These are phyloP conservation scores for Saturnia pavonia DNA, from an alignment of 2,888 invertebrate species.

Conservation along the genomic window DNA sequence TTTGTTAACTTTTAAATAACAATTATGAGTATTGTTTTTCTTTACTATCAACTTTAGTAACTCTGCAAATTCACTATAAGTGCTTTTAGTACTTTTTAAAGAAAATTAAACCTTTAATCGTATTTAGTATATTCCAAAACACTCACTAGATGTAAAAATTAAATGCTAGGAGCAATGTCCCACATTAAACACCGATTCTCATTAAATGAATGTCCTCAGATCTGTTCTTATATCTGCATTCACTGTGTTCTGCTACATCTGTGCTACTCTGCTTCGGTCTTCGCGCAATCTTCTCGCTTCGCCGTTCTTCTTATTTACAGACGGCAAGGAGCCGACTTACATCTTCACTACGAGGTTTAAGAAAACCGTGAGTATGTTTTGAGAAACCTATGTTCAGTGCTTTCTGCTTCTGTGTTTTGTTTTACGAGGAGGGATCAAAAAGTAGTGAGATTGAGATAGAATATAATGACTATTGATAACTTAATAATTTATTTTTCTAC, in stretches of 20 bases:
- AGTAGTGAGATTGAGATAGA: too few relatives aligned
- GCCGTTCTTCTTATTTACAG: slow-evolving; percentile 82
- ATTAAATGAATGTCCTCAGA: slow-evolving; percentile 38
- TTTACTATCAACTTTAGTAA: too few relatives aligned
- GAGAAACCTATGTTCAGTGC: not conserved
- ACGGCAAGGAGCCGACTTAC: slow-evolving; percentile 81
- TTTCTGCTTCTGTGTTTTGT: not conserved
- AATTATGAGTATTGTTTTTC: too few relatives aligned
- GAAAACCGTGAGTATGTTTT: slow-evolving; percentile 60
- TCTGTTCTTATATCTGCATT: slow-evolving; percentile 54
- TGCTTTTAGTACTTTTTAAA: too few relatives aligned
- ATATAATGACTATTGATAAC: too few relatives aligned
- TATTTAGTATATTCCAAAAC: too few relatives aligned
- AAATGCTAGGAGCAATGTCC: not conserved
- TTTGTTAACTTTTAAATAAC: too few relatives aligned
- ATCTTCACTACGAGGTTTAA: slow-evolving; percentile 82
- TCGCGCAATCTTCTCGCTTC: slow-evolving; percentile 79
- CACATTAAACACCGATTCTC: not conserved
- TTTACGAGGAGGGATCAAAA: too few relatives aligned
- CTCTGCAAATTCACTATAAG: too few relatives aligned
- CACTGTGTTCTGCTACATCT: slow-evolving; percentile 43
- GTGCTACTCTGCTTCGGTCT: slow-evolving; percentile 61
- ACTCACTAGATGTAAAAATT: too few relatives aligned
- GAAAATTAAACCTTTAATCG: too few relatives aligned
- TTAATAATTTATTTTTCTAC: too few relatives aligned